phyloP scores from a whole-genome alignment of 2,888 invertebrate species.

The Baronia brevicornis region DNA sequence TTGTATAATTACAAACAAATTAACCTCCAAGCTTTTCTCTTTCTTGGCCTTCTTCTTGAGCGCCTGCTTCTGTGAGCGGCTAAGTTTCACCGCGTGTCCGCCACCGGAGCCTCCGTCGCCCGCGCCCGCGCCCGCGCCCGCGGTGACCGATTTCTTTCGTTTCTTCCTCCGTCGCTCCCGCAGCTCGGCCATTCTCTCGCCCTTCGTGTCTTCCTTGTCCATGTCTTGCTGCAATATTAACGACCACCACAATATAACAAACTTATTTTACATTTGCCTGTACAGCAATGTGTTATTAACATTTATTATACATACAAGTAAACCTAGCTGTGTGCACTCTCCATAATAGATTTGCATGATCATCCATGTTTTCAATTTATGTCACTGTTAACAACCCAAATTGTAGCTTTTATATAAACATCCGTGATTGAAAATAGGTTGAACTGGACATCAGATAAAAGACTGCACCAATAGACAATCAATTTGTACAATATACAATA shows the following conservation, averaged over 20 bases:
- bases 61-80: slow-evolving; percentile 71
- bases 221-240: slow-evolving; percentile 36
- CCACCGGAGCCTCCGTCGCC: slow-evolving; percentile 6
- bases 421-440: too few species aligned
- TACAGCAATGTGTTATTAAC: too few species aligned
- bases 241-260: neutral
- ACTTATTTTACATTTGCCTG: too few species aligned
- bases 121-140: slow-evolving; percentile 5
- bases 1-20: neutral
- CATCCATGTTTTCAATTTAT: too few species aligned
- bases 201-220: slow-evolving; percentile 43
- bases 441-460: too few species aligned
- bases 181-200: slow-evolving; percentile 43
- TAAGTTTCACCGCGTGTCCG: slow-evolving; percentile 35
- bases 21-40: slow-evolving; percentile 45
- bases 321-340: too few species aligned
- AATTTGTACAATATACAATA: too few species aligned
- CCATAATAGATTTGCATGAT: too few species aligned
- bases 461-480: too few species aligned
- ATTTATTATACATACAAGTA: too few species aligned
- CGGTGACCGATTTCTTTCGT: slow-evolving; percentile 20
- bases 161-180: slow-evolving; percentile 43
- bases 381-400: too few species aligned
- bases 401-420: too few species aligned
- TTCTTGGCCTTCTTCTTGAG: slow-evolving; percentile 67